These are phyloP conservation scores for Drosophila santomea DNA, from an alignment of 1,140 invertebrate genomes.

Conservation along the genomic window DNA sequence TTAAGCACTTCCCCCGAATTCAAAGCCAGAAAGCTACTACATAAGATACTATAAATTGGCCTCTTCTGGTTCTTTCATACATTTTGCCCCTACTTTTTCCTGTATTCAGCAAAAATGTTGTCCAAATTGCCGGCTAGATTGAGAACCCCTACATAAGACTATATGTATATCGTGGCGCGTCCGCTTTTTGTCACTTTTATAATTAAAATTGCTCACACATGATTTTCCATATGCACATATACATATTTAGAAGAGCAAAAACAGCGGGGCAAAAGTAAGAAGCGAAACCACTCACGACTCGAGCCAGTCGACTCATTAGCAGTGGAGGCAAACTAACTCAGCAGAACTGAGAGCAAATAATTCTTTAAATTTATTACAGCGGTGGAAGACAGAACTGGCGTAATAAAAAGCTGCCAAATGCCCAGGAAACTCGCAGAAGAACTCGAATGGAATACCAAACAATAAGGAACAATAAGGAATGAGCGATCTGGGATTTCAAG, in stretches of 20 bases:
- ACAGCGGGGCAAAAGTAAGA: constrained; percentile 7
- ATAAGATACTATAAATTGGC: constrained; percentile 62
- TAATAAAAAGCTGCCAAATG: constrained; percentile 53
- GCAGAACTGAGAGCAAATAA: constrained; percentile 28
- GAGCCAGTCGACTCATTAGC: constrained; percentile 51
- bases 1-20: constrained; percentile 33
- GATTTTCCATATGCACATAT: constrained; percentile 29
- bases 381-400: constrained; percentile 25
- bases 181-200: constrained; percentile 75
- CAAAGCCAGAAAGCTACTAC: constrained; percentile 24
- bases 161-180: constrained; percentile 27
- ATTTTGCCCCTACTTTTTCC: constrained; percentile 10
- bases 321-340: constrained; percentile 35
- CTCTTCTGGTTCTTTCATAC: constrained; percentile 22
- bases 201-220: constrained; percentile 73
- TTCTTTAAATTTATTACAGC: constrained; percentile 28
- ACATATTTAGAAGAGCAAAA: constrained; percentile 30
- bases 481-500: constrained; percentile 16
- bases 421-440: constrained; percentile 30
- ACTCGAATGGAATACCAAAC: constrained; percentile 5
- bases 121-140: constrained; percentile 51
- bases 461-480: constrained; percentile 1
- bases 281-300: constrained; percentile 44
- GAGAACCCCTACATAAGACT: constrained; percentile 28
- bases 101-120: constrained; percentile 36